These are phyloP conservation scores for Nycticebus coucang DNA, from an alignment of 2,113 vertebrate species.

Conservation along the genomic window DNA sequence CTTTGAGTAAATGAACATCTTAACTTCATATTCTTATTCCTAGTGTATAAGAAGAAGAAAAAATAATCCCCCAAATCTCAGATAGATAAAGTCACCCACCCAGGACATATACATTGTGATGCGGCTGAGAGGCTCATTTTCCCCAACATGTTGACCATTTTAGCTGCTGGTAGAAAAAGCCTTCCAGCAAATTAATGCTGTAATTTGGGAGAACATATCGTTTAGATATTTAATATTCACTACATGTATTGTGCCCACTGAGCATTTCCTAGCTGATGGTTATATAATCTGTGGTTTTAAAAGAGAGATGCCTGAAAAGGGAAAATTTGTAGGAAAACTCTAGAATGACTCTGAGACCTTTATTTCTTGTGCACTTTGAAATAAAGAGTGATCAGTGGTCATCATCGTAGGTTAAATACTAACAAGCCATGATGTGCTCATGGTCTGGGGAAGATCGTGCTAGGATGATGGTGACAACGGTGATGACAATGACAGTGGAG, in stretches of 20 bases:
- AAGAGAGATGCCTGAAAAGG: not conserved
- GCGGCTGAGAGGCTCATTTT: not conserved
- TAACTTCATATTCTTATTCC: conserved; percentile 20
- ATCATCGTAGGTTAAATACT: not conserved
- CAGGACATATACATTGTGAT: not conserved
- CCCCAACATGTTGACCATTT: not conserved
- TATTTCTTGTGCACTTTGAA: not conserved
- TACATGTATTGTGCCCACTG: not conserved
- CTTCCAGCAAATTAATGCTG: not conserved
- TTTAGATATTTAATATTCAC: not conserved
- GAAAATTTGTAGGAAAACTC: not conserved
- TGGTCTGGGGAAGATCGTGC: not conserved
- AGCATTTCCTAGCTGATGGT: not conserved
- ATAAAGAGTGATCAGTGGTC: not conserved
- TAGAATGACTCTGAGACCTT: not conserved
- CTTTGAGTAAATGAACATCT: conserved; percentile 1
- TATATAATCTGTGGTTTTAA: not conserved
- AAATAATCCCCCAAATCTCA: not conserved
- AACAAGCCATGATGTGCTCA: not conserved
- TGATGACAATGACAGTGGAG: accelerated
- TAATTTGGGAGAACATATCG: not conserved
- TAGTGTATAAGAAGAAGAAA: not conserved
- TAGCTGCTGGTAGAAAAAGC: not conserved
- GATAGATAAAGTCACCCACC: not conserved
- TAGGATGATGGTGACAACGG: not conserved